Evolutionary conservation across 2,888 invertebrate genomes (phyloP).

Genomic region (Fragum fragum): DNA sequence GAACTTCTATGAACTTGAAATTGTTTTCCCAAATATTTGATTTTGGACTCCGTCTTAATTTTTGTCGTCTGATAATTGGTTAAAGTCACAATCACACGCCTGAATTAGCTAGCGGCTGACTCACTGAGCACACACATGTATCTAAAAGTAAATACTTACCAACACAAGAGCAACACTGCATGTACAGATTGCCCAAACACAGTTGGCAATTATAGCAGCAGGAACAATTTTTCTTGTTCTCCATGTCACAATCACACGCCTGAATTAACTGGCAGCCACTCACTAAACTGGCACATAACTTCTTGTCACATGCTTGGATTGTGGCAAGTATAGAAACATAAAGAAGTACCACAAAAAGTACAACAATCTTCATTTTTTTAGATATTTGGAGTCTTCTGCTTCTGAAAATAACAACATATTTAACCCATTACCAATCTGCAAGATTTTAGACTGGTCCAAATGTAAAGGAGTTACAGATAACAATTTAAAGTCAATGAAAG

Average conservation of each 20-base stretch:
- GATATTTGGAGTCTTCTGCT: background rate
- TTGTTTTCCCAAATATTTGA: no score
- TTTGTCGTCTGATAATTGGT: no score
- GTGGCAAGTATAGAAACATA: slow-evolving; percentile 39
- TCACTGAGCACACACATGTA: no score
- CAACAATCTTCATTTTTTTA: background rate
- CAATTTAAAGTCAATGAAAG: no score
- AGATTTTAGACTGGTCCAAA: no score
- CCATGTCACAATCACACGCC: slow-evolving; percentile 97
- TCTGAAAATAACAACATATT: background rate
- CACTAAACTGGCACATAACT: slow-evolving; percentile 97
- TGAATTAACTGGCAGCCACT: slow-evolving; percentile 98
- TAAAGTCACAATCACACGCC: no score
- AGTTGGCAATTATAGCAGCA: slow-evolving; percentile 97
- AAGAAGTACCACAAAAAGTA: slow-evolving; percentile 5
- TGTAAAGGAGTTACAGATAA: no score
- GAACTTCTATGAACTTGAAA: no score
- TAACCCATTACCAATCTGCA: no score
- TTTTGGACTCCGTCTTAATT: no score
- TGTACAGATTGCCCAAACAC: slow-evolving; percentile 95
- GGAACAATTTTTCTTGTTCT: slow-evolving; percentile 91
- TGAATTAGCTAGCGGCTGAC: no score
- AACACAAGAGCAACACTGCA: slow-evolving; percentile 98
- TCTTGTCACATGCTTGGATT: slow-evolving; percentile 92
- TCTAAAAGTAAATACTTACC: no score